A percentile compares a stretch with the other conserved stretches of the same genome.
Conservation (phyloP, 1,140 invertebrate genomes). For the Dendrolimus punctatus region DNA sequence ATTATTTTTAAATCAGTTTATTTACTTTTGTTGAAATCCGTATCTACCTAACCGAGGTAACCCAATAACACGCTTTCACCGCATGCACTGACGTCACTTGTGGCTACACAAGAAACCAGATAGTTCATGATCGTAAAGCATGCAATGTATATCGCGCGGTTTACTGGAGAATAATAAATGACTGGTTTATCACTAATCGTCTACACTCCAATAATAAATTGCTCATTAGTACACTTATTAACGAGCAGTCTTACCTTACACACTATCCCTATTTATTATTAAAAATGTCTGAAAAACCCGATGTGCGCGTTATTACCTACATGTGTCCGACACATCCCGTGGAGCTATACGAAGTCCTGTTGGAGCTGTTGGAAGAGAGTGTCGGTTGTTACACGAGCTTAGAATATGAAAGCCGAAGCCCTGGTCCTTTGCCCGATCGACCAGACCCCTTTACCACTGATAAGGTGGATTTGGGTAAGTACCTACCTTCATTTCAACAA, state of each 20-base stretch:
- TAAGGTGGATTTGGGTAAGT: conserved; percentile 73
- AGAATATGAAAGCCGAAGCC: conserved; percentile 73
- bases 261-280: background rate
- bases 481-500: background rate
- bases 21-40: background rate
- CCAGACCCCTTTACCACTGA: conserved; percentile 72
- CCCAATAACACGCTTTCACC: conserved; percentile 7
- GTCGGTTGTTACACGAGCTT: conserved; percentile 68
- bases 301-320: conserved; percentile 73
- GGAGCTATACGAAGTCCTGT: conserved; percentile 73
- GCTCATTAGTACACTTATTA: conserved; percentile 7
- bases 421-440: conserved; percentile 62
- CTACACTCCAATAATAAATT: conserved; percentile 1
- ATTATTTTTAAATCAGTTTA: background rate
- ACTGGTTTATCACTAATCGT: conserved; percentile 5
- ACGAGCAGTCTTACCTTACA: background rate
- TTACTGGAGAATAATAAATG: conserved; percentile 8
- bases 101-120: conserved; percentile 11
- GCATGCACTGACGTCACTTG: conserved; percentile 9
- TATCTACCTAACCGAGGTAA: conserved; percentile 1
- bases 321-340: conserved; percentile 76
- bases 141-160: conserved; percentile 15
- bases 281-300: conserved; percentile 39
- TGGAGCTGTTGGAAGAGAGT: conserved; percentile 72
- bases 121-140: conserved; percentile 16